Percentiles rank a stretch among this genome's conserved stretches.
Evolutionary conservation across 2,797 vertebrate species (phyloP).

Genomic region (Pangasius djambal): DNA sequence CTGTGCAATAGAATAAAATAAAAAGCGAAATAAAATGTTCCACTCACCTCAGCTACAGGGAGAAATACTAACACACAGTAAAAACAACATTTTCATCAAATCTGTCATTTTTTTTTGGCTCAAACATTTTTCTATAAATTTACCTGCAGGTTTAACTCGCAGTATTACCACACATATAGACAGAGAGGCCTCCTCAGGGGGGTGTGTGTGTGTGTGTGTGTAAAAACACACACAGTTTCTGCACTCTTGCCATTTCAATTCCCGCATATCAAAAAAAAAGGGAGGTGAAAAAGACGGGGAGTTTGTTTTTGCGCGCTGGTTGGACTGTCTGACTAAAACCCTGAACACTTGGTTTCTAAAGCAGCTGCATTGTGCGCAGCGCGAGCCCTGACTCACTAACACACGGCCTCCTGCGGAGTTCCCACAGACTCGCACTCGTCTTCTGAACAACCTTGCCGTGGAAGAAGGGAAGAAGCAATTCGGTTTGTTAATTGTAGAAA

Average conservation of each 20-base stretch:
- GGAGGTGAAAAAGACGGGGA: slow-evolving; percentile 61
- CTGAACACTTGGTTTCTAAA: slow-evolving; percentile 86
- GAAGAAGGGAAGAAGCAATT: slow-evolving; percentile 79
- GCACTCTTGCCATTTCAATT: slow-evolving; percentile 74
- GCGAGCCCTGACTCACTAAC: slow-evolving; percentile 83
- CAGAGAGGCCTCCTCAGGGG: slow-evolving; percentile 78
- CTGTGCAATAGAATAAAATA: background rate
- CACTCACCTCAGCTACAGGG: slow-evolving; percentile 36
- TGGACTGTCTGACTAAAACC: slow-evolving; percentile 83
- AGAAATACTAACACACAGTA: slow-evolving; percentile 12
- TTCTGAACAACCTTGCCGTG: slow-evolving; percentile 75
- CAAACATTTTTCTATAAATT: slow-evolving; percentile 68
- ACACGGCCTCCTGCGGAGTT: slow-evolving; percentile 66
- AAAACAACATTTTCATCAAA: slow-evolving; percentile 15
- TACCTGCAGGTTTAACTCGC: slow-evolving; percentile 79
- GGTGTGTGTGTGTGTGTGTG: slow-evolving; percentile 65
- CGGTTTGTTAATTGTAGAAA: slow-evolving; percentile 64
- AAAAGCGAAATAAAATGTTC: background rate
- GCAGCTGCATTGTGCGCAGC: slow-evolving; percentile 96
- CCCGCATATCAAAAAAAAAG: slow-evolving; percentile 69
- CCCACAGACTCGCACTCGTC: slow-evolving; percentile 72
- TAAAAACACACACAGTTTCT: slow-evolving; percentile 75
- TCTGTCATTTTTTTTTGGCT: slow-evolving; percentile 32
- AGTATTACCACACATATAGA: slow-evolving; percentile 83
- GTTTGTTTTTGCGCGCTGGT: slow-evolving; percentile 39